Evolutionary conservation across 2,113 vertebrate genomes (phyloP), one percentile per base, ranked within the genome.

Genomic region (Chaenocephalus aceratus): DNA sequence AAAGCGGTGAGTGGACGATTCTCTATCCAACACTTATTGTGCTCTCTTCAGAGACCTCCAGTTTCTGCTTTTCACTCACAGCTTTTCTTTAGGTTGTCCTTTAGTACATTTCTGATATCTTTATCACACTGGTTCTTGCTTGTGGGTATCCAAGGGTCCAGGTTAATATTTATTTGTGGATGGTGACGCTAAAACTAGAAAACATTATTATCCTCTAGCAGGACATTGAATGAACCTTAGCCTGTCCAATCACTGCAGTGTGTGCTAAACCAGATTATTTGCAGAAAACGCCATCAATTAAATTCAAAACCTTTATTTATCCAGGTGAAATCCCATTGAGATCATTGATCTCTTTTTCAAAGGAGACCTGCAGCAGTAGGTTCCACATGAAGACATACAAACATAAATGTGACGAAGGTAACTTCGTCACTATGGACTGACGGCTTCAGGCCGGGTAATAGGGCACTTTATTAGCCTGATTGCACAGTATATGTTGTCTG

Each of bases 1-100:
- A 99, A 99, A 94, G 98, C 98, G 8, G 98, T 99, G 75, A 91
- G 97, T 95, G 59, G 49, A 65, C 14, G 16, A 46, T 13, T 65
- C 14, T 63, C 1, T 41, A 30, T 30, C 30, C 30, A 1, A 41
- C 36, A 41, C 11, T 14, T 14, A 1, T 44, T 23, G 9, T 16
- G 21, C 54, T 56, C 18, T 15, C 18, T 23, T 51, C 52, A 18
- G 2, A 11, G n/a, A 13, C 11, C 12, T 58, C 11, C 36, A 41
- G 36, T 41, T 7, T 14, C 18, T 13, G 44, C 23, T 6, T 23
- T 34, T 56, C 12, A 10, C 7, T 57, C 16, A 2, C 1, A 4
- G 34, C 16, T 56, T 57, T n/a, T 6, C 36, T 45, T 26, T 9
- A 1, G 10, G 49, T 14, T 54, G 3, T 21, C 26, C 6, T 7